A percentile compares a stretch with the other conserved stretches of the same genome.
Evolutionary conservation across 2,888 invertebrate species (phyloP).

Genomic region (Euzetes globulus): DNA sequence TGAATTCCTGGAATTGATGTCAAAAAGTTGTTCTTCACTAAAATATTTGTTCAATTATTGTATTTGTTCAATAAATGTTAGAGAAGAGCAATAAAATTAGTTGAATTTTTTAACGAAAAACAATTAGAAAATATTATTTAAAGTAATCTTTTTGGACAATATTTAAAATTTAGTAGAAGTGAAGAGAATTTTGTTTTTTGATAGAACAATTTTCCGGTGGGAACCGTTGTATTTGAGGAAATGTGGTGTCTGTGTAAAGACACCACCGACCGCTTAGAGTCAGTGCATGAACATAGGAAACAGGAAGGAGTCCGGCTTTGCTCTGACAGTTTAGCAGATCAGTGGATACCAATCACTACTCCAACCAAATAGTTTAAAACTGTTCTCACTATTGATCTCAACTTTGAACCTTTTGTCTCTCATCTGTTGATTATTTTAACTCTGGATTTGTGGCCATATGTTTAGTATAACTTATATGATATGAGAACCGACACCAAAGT

Average conservation of each 20-base stretch:
- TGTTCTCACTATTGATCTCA: neutral
- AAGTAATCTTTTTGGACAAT: too few species aligned
- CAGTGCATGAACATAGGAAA: neutral
- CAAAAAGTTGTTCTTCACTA: too few species aligned
- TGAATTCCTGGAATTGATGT: too few species aligned
- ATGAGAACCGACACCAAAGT: too few species aligned
- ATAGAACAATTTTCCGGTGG: slow-evolving; percentile 12
- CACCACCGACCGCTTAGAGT: neutral
- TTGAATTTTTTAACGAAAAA: too few species aligned
- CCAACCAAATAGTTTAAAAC: neutral
- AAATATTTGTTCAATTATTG: too few species aligned
- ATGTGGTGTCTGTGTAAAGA: slow-evolving; percentile 24
- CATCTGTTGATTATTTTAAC: neutral
- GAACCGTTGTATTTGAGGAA: slow-evolving; percentile 16
- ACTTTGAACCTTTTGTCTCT: neutral
- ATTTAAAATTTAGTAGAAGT: too few species aligned
- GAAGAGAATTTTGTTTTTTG: neutral
- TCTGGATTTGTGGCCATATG: too few species aligned
- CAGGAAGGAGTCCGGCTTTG: slow-evolving; percentile 19
- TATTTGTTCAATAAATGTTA: too few species aligned
- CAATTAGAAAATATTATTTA: too few species aligned
- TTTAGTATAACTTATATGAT: too few species aligned
- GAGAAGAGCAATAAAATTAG: too few species aligned
- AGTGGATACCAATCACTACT: neutral
- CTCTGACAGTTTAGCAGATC: slow-evolving; percentile 12